Base-by-base conservation (phyloP, 2,113 vertebrate genomes). In the Microtus richardsoni region DNA sequence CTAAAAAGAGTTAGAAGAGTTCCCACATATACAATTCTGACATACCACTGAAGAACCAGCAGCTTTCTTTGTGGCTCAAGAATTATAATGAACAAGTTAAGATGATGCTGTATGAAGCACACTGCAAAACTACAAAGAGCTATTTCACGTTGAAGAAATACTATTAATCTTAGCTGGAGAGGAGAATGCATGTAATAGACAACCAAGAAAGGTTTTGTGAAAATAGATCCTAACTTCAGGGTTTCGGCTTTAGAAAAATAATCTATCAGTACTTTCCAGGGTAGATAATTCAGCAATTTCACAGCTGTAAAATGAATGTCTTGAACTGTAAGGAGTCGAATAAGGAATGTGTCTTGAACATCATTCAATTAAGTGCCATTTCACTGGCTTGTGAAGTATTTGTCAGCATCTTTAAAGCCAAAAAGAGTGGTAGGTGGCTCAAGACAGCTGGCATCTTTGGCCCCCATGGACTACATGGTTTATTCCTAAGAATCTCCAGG, bases 231-330 rank as follows among this genome's bases (percentile, higher is more conserved):
- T 92, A 95, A 95, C 75, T 94, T 93, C 66, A 60, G 88, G 33
- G 41, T 89, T 93, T 93, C 60, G 84, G 83, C 49, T 97, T 95
- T 93, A 89, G 33, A 96, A 96, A 97, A 89, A 94, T 95, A 97
- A 96, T 85, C 90, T 94, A 89, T 70, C 91, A 91, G 91, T 95
- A 96, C 62, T 91, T 47, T 94, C 49, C 62, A 47, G 64, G 92
- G 94, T 44, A 95, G 88, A 87, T 95, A 96, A 97, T 94, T 64
- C 3, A 12, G 74, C n/a, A 94, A 62, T 86, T 93, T 96, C 44
- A 93, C 47, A 93, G 73, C n/a, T 88, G 39, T 93, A 52, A 94
- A 79, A 70, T 70, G 33, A 96, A 92, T 92, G 82, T 70, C 36
- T 92, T 60, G 28, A 95, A 93, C 41, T 78, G 21, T 14, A 84